phyloP scores from a whole-genome alignment of 2,888 invertebrate genomes.

The Melangyna quadrimaculata region DNA sequence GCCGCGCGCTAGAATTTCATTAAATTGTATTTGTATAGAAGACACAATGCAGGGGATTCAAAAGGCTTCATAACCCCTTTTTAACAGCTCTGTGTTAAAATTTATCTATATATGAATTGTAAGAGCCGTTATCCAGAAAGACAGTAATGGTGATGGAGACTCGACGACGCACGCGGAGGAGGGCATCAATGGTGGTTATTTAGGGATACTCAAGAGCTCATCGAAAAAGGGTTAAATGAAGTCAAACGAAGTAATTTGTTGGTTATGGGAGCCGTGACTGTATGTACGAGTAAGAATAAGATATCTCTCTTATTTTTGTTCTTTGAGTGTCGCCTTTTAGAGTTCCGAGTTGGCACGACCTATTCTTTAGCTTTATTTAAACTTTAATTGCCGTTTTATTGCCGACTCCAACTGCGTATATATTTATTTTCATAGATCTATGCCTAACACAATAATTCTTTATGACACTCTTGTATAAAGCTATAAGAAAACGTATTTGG shows the following conservation, averaged over 20 bases:
- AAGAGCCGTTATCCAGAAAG: neutral
- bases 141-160: neutral
- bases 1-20: constrained; percentile 66
- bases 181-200: constrained; percentile 31
- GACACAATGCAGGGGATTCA: constrained; percentile 58
- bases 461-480: neutral
- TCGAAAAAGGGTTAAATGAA: constrained; percentile 77
- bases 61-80: constrained; percentile 39
- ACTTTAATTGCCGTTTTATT: constrained; percentile 70
- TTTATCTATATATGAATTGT: neutral
- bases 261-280: constrained; percentile 17
- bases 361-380: constrained; percentile 58
- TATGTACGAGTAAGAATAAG: constrained; percentile 1
- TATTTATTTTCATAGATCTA: constrained; percentile 20
- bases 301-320: constrained; percentile 20
- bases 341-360: constrained; percentile 28
- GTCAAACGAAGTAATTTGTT: constrained; percentile 77
- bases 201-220: constrained; percentile 61
- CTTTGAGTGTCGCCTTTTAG: constrained; percentile 28
- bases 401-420: constrained; percentile 58
- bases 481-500: neutral
- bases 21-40: constrained; percentile 42
- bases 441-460: neutral
- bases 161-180: neutral
- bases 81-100: neutral